phyloP scores from a whole-genome alignment of 2,797 vertebrate species.

The Philypnodon macrostomus region DNA sequence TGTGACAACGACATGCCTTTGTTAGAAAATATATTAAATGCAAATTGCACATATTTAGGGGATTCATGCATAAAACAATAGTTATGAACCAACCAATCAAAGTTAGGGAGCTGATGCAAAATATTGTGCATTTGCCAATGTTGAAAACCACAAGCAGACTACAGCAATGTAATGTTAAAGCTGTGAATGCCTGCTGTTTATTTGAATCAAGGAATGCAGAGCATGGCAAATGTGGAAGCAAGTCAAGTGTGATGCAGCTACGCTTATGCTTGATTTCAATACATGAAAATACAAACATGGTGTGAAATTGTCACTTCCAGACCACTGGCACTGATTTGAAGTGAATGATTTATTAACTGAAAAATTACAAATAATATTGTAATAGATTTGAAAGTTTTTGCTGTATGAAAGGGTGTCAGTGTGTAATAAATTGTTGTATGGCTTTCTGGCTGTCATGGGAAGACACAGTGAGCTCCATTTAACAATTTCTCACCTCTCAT shows the following conservation, averaged over 20 bases:
- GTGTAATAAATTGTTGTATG: constrained; percentile 21
- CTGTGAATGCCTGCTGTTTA: constrained; percentile 34
- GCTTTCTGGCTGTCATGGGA: constrained; percentile 44
- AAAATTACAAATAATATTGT: constrained; percentile 39
- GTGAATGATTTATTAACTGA: constrained; percentile 54
- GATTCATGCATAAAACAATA: constrained; percentile 5
- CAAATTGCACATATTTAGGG: constrained; percentile 20
- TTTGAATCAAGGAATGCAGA: constrained; percentile 40
- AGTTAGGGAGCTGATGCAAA: constrained; percentile 25
- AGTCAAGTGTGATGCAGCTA: constrained; percentile 40
- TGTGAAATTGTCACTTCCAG: constrained; percentile 60
- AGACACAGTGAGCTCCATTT: constrained; percentile 57
- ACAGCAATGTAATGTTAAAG: constrained; percentile 20
- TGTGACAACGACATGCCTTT: constrained; percentile 59
- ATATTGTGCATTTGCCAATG: constrained; percentile 9
- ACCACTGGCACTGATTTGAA: constrained; percentile 39
- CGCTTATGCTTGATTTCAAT: constrained; percentile 51
- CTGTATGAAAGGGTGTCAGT: constrained; percentile 29
- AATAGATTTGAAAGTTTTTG: constrained; percentile 29
- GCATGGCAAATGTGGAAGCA: constrained; percentile 40
- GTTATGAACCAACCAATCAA: constrained; percentile 13
- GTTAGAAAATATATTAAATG: constrained; percentile 29
- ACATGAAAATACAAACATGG: constrained; percentile 59
- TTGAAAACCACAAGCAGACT: constrained; percentile 14
- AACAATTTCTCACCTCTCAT: constrained; percentile 68